Percentiles rank a stretch among this genome's conserved stretches.
phyloP scores from a whole-genome alignment of 2,888 invertebrate species.

The Diaphora mendica region DNA sequence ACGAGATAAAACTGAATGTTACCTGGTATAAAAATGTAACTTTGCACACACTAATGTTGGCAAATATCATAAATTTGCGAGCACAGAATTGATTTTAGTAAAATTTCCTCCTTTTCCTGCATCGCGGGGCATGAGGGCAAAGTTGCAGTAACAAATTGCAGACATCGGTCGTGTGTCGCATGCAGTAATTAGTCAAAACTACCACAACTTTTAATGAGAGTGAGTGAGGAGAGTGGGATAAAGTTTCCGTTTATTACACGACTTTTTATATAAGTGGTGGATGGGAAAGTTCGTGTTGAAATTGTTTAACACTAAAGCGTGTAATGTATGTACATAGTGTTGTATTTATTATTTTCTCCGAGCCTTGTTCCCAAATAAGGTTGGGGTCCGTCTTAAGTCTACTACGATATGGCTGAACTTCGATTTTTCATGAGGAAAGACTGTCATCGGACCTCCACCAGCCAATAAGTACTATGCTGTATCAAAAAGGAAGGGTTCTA shows the following conservation, averaged over 20 bases:
- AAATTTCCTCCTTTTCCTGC: constrained; percentile 35
- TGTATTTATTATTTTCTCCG: neutral
- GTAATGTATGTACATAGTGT: neutral
- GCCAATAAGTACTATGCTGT: too few species aligned
- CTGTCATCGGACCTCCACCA: too few species aligned
- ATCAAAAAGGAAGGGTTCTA: too few species aligned
- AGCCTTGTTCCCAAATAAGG: too few species aligned
- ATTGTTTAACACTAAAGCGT: constrained; percentile 26
- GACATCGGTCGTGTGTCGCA: constrained; percentile 60
- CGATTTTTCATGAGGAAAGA: too few species aligned
- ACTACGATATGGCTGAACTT: too few species aligned
- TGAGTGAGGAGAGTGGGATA: constrained; percentile 38
- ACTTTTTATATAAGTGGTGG: constrained; percentile 38
- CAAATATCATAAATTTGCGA: constrained; percentile 42
- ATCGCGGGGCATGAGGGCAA: constrained; percentile 36
- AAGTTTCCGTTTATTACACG: constrained; percentile 42
- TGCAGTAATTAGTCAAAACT: constrained; percentile 66
- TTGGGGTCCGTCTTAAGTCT: too few species aligned
- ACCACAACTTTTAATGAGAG: constrained; percentile 66
- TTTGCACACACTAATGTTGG: constrained; percentile 23
- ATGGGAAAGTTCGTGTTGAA: constrained; percentile 35
- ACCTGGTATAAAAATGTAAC: constrained; percentile 3
- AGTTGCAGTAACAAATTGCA: constrained; percentile 61
- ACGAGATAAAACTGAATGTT: neutral
- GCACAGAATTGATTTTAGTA: constrained; percentile 41